phyloP scores from a whole-genome alignment of 2,113 vertebrate species.

The Brachyistius frenatus region DNA sequence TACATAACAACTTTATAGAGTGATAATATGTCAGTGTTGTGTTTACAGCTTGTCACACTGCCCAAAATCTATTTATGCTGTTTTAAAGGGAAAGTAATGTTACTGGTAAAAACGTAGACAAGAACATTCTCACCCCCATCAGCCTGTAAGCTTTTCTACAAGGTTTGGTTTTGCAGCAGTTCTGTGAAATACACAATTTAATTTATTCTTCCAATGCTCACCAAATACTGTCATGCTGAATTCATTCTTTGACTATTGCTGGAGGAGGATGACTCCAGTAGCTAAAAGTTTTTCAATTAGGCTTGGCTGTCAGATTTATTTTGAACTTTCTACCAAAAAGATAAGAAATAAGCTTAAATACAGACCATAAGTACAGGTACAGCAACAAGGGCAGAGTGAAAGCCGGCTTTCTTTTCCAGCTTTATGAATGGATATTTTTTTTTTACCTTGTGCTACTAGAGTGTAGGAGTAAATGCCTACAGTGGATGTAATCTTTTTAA shows the following conservation, averaged over 20 bases:
- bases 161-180: constrained; percentile 10
- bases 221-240: constrained; percentile 2
- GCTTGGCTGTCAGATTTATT: background rate
- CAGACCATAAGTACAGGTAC: constrained; percentile 1
- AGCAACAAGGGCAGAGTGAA: constrained; percentile 9
- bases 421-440: constrained; percentile 65
- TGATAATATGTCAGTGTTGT: constrained; percentile 31
- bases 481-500: constrained; percentile 41
- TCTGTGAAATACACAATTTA: constrained; percentile 15
- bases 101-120: background rate
- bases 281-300: constrained; percentile 6
- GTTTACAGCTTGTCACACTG: constrained; percentile 10
- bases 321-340: background rate
- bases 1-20: constrained; percentile 22
- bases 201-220: constrained; percentile 1
- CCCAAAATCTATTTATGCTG: constrained; percentile 8
- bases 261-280: background rate
- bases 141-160: background rate
- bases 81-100: constrained; percentile 22
- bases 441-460: constrained; percentile 24
- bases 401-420: constrained; percentile 24
- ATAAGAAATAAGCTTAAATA: background rate
- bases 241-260: background rate
- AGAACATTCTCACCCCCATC: background rate
- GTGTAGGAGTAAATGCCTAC: constrained; percentile 44